A percentile compares a stretch with the other conserved stretches of the same genome.
These are phyloP conservation scores for Prosopocoilus inquinatus DNA, from an alignment of 2,888 invertebrate genomes.

Conservation along the genomic window DNA sequence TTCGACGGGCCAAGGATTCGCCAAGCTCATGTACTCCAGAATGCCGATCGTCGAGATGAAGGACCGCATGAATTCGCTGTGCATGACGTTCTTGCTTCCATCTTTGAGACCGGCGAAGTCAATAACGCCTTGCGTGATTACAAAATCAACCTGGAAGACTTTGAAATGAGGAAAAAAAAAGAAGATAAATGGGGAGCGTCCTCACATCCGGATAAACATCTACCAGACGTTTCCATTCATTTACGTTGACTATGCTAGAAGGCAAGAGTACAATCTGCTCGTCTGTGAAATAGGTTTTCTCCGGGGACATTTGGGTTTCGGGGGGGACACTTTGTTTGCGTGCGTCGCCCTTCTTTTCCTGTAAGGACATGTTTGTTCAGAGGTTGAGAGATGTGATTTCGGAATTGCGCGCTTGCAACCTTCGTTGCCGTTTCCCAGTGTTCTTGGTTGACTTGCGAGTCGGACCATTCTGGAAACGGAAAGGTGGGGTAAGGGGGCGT, in stretches of 20 bases:
- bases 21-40: conserved; percentile 45
- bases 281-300: conserved; percentile 20
- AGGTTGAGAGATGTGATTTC: not conserved
- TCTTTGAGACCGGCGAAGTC: conserved; percentile 43
- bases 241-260: conserved; percentile 14
- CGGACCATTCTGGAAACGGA: conserved; percentile 42
- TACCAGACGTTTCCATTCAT: conserved; percentile 39
- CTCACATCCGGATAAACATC: conserved; percentile 36
- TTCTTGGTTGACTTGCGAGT: conserved; percentile 39
- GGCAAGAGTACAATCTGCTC: conserved; percentile 25
- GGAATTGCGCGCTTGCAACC: conserved; percentile 9
- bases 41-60: conserved; percentile 47
- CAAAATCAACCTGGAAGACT: conserved; percentile 20
- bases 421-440: conserved; percentile 37
- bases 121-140: conserved; percentile 31
- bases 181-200: not conserved
- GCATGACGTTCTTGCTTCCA: conserved; percentile 46
- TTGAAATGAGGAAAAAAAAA: not conserved
- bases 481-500: too few relatives aligned
- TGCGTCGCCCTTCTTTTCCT: conserved; percentile 1
- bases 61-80: conserved; percentile 47
- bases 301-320: conserved; percentile 1
- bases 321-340: not conserved
- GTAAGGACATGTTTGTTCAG: not conserved
- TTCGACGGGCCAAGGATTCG: conserved; percentile 42